Conservation (phyloP, 2,888 invertebrate genomes). For the Xanthia togata region DNA sequence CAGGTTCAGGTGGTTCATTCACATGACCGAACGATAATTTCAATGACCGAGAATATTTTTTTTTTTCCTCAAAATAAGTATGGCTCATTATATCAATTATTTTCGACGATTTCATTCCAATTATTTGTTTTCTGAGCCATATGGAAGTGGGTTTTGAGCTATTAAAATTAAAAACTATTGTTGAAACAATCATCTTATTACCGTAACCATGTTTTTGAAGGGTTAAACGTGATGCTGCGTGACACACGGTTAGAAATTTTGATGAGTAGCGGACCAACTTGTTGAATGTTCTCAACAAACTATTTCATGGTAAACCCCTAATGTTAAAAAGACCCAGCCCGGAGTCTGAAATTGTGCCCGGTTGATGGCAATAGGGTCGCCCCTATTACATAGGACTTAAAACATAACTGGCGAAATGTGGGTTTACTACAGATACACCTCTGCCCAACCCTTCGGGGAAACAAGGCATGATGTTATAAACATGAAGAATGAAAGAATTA, state of each 20-base stretch:
- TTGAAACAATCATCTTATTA: conserved; percentile 76
- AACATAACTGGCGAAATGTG: too few relatives aligned
- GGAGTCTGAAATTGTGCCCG: too few relatives aligned
- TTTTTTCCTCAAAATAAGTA: conserved; percentile 32
- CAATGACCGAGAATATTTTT: conserved; percentile 31
- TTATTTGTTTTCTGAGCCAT: conserved; percentile 65
- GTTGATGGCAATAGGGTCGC: too few relatives aligned
- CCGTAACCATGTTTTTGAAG: conserved; percentile 68
- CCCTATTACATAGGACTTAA: too few relatives aligned
- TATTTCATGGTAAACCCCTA: background rate
- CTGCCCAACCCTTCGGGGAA: too few relatives aligned
- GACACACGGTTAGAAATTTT: conserved; percentile 57
- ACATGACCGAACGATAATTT: conserved; percentile 39
- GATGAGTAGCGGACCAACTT: background rate
- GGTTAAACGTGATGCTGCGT: conserved; percentile 55
- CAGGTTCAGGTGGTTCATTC: conserved; percentile 43
- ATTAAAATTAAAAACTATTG: conserved; percentile 69
- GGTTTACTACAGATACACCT: too few relatives aligned
- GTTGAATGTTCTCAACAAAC: background rate
- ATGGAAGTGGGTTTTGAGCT: conserved; percentile 57
- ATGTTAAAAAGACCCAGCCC: background rate
- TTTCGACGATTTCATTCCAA: conserved; percentile 49
- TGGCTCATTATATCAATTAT: conserved; percentile 55
- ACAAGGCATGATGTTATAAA: too few relatives aligned
- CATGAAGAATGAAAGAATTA: background rate